Conservation (phyloP, 2,113 vertebrate species). For the Monopterus albus region DNA sequence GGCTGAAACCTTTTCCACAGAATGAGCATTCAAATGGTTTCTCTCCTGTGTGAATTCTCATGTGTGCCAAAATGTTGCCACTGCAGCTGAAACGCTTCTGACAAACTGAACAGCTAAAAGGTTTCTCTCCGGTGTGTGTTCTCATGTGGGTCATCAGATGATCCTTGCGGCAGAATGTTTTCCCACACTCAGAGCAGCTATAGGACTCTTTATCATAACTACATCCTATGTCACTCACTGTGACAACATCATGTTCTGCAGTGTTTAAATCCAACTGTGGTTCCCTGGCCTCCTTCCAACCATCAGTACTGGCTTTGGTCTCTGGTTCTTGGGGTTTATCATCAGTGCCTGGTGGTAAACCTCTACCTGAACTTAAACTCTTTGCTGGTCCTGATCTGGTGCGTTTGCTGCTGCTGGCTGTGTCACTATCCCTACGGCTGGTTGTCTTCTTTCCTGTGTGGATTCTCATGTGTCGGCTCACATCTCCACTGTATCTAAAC, state of each 20-base stretch:
- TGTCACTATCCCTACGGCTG: not conserved
- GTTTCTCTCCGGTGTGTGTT: constrained; percentile 34
- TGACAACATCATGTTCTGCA: not conserved
- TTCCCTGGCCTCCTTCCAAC: not conserved
- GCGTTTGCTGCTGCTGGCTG: too few species aligned
- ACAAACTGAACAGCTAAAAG: constrained; percentile 22
- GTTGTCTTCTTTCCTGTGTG: constrained; percentile 26
- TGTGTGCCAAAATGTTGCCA: constrained; percentile 66
- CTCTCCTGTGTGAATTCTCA: constrained; percentile 36
- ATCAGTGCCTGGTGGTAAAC: not conserved
- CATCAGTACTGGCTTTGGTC: not conserved
- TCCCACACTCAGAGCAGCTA: constrained; percentile 22
- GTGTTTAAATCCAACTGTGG: not conserved
- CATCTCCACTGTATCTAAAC: constrained; percentile 27
- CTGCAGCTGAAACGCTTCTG: constrained; percentile 45
- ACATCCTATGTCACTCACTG: not conserved
- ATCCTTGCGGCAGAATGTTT: constrained; percentile 8
- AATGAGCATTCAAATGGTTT: constrained; percentile 62
- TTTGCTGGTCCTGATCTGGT: not conserved
- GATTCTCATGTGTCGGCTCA: constrained; percentile 51
- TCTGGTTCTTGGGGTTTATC: not conserved
- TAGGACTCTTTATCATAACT: not conserved
- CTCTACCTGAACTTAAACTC: not conserved
- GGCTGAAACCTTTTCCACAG: constrained; percentile 80
- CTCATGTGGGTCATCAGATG: constrained; percentile 32